phyloP scores from a whole-genome alignment of 1,140 invertebrate genomes.

The Propsilocerus akamusi region DNA sequence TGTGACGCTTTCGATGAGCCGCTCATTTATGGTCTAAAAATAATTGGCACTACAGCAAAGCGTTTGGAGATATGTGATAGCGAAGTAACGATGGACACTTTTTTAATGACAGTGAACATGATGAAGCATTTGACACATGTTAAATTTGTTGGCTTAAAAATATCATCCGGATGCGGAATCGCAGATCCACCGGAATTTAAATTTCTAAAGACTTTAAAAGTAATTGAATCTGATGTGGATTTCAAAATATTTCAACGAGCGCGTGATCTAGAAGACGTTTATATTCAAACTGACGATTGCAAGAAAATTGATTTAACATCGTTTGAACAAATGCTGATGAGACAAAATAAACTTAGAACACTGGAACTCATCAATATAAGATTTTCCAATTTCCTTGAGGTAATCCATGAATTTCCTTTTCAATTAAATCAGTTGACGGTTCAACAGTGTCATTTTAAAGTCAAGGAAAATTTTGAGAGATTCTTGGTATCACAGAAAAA shows the following conservation, averaged over 20 bases:
- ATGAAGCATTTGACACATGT: not conserved
- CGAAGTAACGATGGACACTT: not conserved
- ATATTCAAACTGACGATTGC: not conserved
- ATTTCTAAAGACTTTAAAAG: not conserved
- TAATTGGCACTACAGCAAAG: not conserved
- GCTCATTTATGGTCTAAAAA: not conserved
- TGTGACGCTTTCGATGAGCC: not conserved
- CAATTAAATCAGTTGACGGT: not conserved
- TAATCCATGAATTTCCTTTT: not conserved
- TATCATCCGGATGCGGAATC: not conserved
- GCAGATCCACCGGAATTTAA: not conserved
- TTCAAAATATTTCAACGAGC: not conserved
- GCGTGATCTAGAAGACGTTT: not conserved
- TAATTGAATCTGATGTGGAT: not conserved
- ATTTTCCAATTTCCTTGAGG: not conserved
- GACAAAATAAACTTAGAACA: not conserved
- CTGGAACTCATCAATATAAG: not conserved
- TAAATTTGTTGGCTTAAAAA: not conserved
- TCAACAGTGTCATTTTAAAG: not conserved
- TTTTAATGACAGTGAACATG: not conserved
- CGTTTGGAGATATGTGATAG: not conserved
- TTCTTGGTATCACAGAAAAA: not conserved
- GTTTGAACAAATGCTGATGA: not conserved
- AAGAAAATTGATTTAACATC: not conserved
- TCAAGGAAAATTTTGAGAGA: not conserved